Base-by-base conservation (phyloP, 2,113 vertebrate species). In the Columba janthina region DNA sequence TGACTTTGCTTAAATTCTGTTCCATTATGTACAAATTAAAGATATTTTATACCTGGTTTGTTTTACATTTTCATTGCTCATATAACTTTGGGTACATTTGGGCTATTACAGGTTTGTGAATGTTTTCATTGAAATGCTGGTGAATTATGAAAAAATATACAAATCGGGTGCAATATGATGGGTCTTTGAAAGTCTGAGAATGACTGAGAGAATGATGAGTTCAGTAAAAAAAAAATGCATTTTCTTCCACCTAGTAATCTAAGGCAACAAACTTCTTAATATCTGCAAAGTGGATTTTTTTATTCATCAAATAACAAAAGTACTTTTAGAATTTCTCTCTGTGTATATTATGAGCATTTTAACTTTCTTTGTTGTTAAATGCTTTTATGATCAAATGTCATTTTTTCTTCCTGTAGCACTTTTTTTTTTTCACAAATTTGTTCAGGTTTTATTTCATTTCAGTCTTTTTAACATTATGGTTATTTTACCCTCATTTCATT, bases 401-500 rank as follows among this genome's bases (percentile, higher is more conserved):
- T 46, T 16, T 56, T 40, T 69, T 70, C 24, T 54, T 77, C 69
- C 65, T 29, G 8, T 12, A 74, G 6, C 26, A 22, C 1, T 28
- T 73, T 69, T 69, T 17, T 0, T 50, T 69, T 69, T 17, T 0
- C 14, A 17, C 18, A 11, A 25, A 60, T 50, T 67, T 80, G 21
- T 74, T 67, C 34, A 32, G 11, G 3, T 70, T 88, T 66, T 86
- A 79, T 84, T 93, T 83, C 50, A 70, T 53, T 88, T 67, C 70
- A 42, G 1, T 87, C 44, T 67, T 86, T 38, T 15, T 19, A 54
- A 93, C 88, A 89, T 85, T 60, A 57, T n/a, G 18, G 57, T 48
- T 86, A 64, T 75, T 84, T 87, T 82, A 16, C 54, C 18, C 21
- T 89, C 73, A 42, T 76, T 95, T 89, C 54, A 88, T 86, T 87